Evolutionary conservation across 2,888 invertebrate species (phyloP).

Genomic region (Sisyra nigra): DNA sequence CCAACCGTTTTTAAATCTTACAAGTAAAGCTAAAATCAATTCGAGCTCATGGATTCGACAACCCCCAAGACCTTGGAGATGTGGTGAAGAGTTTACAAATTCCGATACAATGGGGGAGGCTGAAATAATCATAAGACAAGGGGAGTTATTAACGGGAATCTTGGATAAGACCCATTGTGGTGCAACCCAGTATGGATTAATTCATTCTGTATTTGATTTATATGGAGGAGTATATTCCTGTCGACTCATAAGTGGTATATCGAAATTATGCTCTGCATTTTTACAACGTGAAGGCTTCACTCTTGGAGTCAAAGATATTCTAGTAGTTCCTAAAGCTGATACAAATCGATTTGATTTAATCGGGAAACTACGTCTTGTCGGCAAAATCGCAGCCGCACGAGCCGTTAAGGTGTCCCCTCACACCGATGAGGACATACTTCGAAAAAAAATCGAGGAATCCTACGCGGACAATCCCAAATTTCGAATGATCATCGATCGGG

Average conservation of each 20-base stretch:
- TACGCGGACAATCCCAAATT: slow-evolving; percentile 59
- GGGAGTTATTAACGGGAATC: slow-evolving; percentile 80
- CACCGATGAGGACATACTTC: slow-evolving; percentile 32
- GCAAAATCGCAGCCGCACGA: slow-evolving; percentile 44
- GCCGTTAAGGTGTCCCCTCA: slow-evolving; percentile 50
- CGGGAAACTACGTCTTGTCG: slow-evolving; percentile 41
- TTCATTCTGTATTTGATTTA: slow-evolving; percentile 86
- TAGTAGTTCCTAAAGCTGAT: slow-evolving; percentile 61
- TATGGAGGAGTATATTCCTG: slow-evolving; percentile 82
- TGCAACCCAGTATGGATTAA: slow-evolving; percentile 83
- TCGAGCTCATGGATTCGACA: slow-evolving; percentile 44
- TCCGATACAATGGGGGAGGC: slow-evolving; percentile 69
- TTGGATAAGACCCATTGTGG: slow-evolving; percentile 96
- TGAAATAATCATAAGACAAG: slow-evolving; percentile 73
- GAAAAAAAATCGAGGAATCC: slow-evolving; percentile 50
- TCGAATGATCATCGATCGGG: slow-evolving; percentile 63
- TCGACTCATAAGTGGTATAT: slow-evolving; percentile 71
- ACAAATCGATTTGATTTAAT: slow-evolving; percentile 52
- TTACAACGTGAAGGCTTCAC: slow-evolving; percentile 88
- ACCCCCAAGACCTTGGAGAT: slow-evolving; percentile 39
- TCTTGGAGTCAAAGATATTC: slow-evolving; percentile 86
- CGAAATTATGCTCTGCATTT: slow-evolving; percentile 80
- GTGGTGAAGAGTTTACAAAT: slow-evolving; percentile 39
- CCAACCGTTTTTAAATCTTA: slow-evolving; percentile 47
- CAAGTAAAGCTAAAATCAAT: slow-evolving; percentile 54